Evolutionary conservation across 2,113 vertebrate species (phyloP).

Genomic region (Alectura lathami): DNA sequence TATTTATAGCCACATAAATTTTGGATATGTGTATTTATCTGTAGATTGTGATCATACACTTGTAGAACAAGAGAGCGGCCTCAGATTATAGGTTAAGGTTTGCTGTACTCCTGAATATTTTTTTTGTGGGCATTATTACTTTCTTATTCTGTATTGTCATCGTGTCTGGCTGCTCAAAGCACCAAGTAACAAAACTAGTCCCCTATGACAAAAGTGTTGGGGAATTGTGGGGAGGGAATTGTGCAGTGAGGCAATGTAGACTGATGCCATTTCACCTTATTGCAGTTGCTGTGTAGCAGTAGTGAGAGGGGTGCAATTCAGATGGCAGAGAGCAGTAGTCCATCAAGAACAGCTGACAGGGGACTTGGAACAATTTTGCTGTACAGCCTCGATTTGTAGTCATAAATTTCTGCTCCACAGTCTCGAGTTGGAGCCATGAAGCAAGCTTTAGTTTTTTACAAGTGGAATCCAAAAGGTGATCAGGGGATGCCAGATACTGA

Average conservation of each 20-base stretch:
- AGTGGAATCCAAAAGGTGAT: background rate
- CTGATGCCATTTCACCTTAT: background rate
- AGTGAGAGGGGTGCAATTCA: background rate
- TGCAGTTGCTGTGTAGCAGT: background rate
- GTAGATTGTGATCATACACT: background rate
- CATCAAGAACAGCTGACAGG: background rate
- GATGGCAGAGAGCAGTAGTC: background rate
- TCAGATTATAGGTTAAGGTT: background rate
- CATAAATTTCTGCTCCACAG: background rate
- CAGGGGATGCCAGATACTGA: background rate
- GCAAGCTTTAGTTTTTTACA: background rate
- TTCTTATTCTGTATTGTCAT: background rate
- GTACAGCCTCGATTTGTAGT: background rate
- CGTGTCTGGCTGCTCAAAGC: background rate
- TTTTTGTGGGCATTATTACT: background rate
- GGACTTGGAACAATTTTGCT: background rate
- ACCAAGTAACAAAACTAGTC: background rate
- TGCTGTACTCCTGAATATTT: background rate
- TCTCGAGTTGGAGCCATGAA: background rate
- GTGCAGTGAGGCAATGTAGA: background rate
- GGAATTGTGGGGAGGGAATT: background rate
- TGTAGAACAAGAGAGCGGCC: background rate
- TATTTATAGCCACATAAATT: background rate
- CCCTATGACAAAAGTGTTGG: background rate
- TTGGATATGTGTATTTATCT: background rate